Base-by-base conservation (phyloP, 53 echinoderm and acorn worm genomes). In the Apostichopus leukothele region DNA sequence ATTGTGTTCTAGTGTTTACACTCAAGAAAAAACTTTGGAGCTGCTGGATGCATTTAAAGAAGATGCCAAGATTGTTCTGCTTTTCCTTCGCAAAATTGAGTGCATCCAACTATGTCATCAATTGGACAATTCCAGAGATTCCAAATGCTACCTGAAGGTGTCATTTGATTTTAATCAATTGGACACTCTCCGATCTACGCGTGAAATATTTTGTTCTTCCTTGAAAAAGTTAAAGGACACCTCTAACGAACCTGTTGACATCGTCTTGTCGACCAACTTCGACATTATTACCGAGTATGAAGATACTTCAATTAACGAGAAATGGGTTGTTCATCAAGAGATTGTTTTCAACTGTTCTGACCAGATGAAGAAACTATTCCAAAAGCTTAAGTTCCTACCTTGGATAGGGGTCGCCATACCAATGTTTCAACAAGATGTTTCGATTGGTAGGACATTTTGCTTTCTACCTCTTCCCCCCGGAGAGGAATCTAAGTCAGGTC, bases 71-170 rank as follows among this genome's bases (percentile, higher is more conserved):
- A 79, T 92, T 52, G 90, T 91, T 7, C 73, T 95, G n/a, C 60
- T 97, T 57, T 97, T 97, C 80, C 92, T 97, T 25, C 96, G 94
- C 14, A 89, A 94, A 50, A 87, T 97, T 18, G 84, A 92, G 50
- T 79, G 86, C 50, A 87, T 95, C 10, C 14, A 76, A 10, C n/a
- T 95, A 18, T 81, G n/a, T 20, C 23, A 23, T 54, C 53, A 54
- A 20, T 5, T 54, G 9, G 20, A 54, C 19, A 19, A 54, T n/a
- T 53, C 9, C 20, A 7, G n/a, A 54, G 51, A 21, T n/a, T 54
- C 54, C 19, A 11, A 54, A 19, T 23, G 18, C 11, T 81, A 68
- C 68, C 68, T 68, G 11, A 5, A 68, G 19, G 68, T n/a, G 19
- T 16, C 5, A 5, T 68, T 18, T 68, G 68, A 68, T 13, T 1